Conservation (phyloP, 2,888 invertebrate species). For the Folsomia manolachei region DNA sequence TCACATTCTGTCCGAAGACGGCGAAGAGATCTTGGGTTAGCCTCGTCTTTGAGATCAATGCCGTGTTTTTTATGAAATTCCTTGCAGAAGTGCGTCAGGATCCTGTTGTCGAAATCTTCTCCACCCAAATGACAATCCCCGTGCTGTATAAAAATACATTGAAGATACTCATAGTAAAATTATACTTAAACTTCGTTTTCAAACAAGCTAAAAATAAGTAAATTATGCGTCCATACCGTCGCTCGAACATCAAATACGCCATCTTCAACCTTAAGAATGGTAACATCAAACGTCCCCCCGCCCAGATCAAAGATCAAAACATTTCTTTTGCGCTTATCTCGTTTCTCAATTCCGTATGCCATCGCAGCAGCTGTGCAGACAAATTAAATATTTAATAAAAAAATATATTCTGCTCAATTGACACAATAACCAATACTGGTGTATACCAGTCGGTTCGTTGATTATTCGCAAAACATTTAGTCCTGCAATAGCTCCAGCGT, state of each 20-base stretch:
- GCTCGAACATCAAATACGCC: conserved; percentile 67
- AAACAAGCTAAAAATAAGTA: too few species aligned
- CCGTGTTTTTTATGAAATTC: conserved; percentile 8
- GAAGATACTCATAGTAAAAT: too few species aligned
- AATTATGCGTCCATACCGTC: too few species aligned
- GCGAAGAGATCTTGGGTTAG: background rate
- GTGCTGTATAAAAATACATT: too few species aligned
- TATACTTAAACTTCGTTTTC: too few species aligned
- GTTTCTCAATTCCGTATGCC: conserved; percentile 68
- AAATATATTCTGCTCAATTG: too few species aligned
- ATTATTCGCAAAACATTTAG: conserved; percentile 84
- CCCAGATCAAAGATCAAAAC: conserved; percentile 55
- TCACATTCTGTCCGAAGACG: background rate
- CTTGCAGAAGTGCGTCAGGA: conserved; percentile 15
- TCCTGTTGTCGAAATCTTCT: conserved; percentile 57
- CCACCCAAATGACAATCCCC: conserved; percentile 67
- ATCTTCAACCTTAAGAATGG: conserved; percentile 58
- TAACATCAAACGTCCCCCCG: conserved; percentile 64
- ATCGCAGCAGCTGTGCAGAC: conserved; percentile 87
- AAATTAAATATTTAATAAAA: too few species aligned
- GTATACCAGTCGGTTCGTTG: conserved; percentile 89
- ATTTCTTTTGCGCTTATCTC: conserved; percentile 56
- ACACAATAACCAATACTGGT: too few species aligned
- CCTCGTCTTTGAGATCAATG: background rate
- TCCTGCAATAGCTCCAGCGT: conserved; percentile 78